Evolutionary conservation across 2,113 vertebrate species (phyloP), one percentile per base, ranked within the genome.

Genomic region (Brachirus orientalis): DNA sequence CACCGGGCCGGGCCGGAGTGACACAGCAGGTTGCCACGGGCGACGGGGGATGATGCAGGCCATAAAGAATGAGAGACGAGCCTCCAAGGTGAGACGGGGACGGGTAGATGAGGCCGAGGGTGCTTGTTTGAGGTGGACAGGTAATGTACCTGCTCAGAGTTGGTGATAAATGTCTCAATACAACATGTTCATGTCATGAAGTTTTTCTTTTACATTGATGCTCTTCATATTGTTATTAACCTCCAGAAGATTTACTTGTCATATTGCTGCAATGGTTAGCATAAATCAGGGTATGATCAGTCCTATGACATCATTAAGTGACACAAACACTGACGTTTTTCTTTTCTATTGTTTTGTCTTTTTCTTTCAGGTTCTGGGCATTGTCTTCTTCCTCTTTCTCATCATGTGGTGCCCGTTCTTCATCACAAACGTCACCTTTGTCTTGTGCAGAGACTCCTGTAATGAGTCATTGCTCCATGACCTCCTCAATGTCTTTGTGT

Each of bases 401-500:
- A 65, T 99, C 78, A 98, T 99, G 97, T 99, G 98, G 98, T 99
- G 98, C 83, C 98, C 98, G 0, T 99, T 99, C 72, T 99, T 99
- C 88, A 95, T 99, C 90, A 99, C 97, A 22, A 99, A 99, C 20
- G 95, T 99, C 80, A 94, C 98, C 84, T 96, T 92, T 0, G 97
- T 98, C 16, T 92, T 99, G 60, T 99, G 97, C 86, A 93, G 80
- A 7, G 93, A 90, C 41, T 86, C 95, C 40, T 99, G 97, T 7
- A 92, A 97, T 0, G 91, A 94, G 78, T 91, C 92, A 9, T 92
- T 98, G 38, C 90, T 98, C 35, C 90, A 90, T 0, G 96, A 98
- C 36, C 95, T 99, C 10, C 94, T 99, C 11, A 97, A 98, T 14
- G 95, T 98, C 28, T 99, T 99, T 48, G 98, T 98, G 2, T 99